Evolutionary conservation across 2,888 invertebrate genomes (phyloP).

Genomic region (Heliothis peltigera): DNA sequence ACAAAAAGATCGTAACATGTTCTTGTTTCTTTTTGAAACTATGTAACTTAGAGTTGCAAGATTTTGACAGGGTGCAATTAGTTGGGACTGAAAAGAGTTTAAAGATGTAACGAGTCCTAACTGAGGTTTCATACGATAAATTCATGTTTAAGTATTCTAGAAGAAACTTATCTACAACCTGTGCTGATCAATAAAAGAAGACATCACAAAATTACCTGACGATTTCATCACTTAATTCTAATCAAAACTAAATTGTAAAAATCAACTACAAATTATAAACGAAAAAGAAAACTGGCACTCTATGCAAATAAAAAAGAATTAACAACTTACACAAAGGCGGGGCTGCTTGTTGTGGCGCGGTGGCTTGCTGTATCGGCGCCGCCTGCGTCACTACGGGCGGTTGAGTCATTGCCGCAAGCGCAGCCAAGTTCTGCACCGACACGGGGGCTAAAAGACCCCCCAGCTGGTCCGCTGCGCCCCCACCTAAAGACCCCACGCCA

Average conservation of each 20-base stretch:
- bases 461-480: conserved; percentile 95
- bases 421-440: conserved; percentile 97
- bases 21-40: conserved; percentile 62
- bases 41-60: conserved; percentile 75
- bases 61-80: conserved; percentile 78
- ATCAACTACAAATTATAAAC: conserved; percentile 9
- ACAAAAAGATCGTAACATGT: conserved; percentile 83
- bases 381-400: conserved; percentile 89
- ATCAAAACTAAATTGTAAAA: conserved; percentile 8
- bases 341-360: conserved; percentile 76
- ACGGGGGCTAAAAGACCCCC: conserved; percentile 95
- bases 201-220: conserved; percentile 8
- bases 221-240: conserved; percentile 13
- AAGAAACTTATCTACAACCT: not conserved
- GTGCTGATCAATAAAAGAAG: not conserved
- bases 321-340: conserved; percentile 86
- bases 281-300: conserved; percentile 28
- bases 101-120: conserved; percentile 66
- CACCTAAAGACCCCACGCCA: conserved; percentile 69
- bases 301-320: conserved; percentile 47
- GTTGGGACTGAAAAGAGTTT: conserved; percentile 75
- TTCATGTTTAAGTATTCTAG: not conserved
- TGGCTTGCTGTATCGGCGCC: conserved; percentile 83
- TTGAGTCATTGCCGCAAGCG: conserved; percentile 95
- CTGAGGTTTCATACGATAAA: not conserved